A percentile compares a stretch with the other conserved stretches of the same genome.
Evolutionary conservation across 2,113 vertebrate genomes (phyloP).

Genomic region (Cathartes aura): DNA sequence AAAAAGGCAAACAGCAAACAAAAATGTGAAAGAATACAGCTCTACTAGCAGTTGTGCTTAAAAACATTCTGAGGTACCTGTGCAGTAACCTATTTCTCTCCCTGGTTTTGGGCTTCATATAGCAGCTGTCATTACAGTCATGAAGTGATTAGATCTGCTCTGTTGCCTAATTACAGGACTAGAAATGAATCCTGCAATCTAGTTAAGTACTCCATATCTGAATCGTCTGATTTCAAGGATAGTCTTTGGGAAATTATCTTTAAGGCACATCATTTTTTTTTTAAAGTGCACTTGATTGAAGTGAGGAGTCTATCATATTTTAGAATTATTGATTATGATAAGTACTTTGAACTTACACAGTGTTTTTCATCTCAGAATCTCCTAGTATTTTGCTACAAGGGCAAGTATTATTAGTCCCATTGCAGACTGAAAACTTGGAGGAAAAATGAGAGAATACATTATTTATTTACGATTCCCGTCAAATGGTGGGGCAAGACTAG

Average conservation of each 20-base stretch:
- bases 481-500: background rate
- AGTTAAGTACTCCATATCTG: constrained; percentile 1
- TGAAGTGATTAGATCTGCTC: constrained; percentile 58
- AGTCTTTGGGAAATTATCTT: constrained; percentile 46
- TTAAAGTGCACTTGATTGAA: background rate
- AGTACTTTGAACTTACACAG: background rate
- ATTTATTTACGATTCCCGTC: background rate
- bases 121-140: constrained; percentile 40
- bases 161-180: constrained; percentile 51
- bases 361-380: background rate
- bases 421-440: background rate
- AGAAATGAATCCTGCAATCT: constrained; percentile 39
- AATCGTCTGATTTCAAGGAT: constrained; percentile 29
- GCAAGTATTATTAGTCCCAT: background rate
- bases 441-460: background rate
- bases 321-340: constrained; percentile 30
- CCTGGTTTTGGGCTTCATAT: background rate
- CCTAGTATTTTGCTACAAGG: background rate
- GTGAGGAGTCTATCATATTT: background rate
- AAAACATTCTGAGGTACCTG: background rate
- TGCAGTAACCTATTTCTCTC: background rate
- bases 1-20: background rate
- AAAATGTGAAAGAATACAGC: background rate
- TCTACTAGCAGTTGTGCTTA: background rate
- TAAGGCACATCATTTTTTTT: background rate